Conservation (phyloP, 2,888 invertebrate genomes). For the Aphodius granarius region DNA sequence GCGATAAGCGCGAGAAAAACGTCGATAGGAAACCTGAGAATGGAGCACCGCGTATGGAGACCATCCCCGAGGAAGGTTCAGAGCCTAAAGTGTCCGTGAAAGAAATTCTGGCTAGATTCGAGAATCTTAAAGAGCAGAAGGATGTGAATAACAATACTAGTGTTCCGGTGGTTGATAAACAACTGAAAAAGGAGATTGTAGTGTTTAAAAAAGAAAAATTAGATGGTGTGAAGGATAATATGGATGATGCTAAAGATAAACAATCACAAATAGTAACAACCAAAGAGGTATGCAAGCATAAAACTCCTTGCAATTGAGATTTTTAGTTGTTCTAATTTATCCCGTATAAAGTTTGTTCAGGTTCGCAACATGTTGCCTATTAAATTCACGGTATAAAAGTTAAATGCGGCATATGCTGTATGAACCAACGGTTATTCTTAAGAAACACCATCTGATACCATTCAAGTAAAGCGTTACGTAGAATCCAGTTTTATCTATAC, state of each 20-base stretch:
- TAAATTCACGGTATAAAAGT: neutral
- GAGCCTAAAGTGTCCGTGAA: slow-evolving; percentile 84
- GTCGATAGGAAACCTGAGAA: slow-evolving; percentile 28
- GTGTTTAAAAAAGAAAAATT: neutral
- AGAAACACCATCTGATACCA: no score
- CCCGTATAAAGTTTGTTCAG: neutral
- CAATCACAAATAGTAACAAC: neutral
- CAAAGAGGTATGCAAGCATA: neutral
- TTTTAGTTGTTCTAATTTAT: neutral
- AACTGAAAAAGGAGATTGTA: neutral
- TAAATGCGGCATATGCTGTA: neutral
- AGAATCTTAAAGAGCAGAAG: slow-evolving; percentile 53
- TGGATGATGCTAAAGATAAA: neutral
- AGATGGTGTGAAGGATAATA: no score
- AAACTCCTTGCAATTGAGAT: neutral
- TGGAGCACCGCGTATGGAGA: slow-evolving; percentile 65
- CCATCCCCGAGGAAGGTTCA: slow-evolving; percentile 74
- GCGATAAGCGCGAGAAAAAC: slow-evolving; percentile 12
- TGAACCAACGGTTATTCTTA: neutral
- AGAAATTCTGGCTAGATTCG: slow-evolving; percentile 80
- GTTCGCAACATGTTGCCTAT: neutral
- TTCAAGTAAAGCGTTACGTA: neutral
- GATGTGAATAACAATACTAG: slow-evolving; percentile 25
- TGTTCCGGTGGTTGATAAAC: neutral
- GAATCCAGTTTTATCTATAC: neutral